Percentiles rank a stretch among this genome's conserved stretches.
Conservation (phyloP, 37 sponge, comb jelly and placozoan species). For the Tethya wilhelma region DNA sequence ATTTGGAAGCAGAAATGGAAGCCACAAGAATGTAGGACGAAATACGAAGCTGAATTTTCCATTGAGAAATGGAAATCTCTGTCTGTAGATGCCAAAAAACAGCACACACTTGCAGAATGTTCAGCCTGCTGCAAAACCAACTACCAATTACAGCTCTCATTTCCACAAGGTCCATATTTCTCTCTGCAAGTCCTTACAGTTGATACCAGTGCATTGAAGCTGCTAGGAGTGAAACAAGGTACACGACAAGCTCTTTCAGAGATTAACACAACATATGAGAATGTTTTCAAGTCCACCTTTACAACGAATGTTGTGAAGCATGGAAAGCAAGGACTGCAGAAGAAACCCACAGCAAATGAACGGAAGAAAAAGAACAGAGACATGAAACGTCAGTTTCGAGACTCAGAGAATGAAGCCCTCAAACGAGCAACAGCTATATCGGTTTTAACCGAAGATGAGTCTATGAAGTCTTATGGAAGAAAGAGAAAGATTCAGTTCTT, state of each 20-base stretch:
- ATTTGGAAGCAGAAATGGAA: background rate
- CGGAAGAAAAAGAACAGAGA: background rate
- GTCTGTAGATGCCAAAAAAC: background rate
- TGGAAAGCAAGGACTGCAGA: background rate
- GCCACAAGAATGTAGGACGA: background rate
- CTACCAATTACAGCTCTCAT: background rate
- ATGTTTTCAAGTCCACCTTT: background rate
- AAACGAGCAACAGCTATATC: background rate
- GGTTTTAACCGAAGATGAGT: background rate
- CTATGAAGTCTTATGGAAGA: background rate
- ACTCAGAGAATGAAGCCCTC: background rate
- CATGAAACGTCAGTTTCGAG: background rate
- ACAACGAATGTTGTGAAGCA: background rate
- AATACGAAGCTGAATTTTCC: background rate
- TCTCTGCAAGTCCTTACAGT: background rate
- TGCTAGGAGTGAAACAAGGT: background rate
- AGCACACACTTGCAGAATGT: background rate
- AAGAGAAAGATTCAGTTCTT: background rate
- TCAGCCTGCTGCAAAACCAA: background rate
- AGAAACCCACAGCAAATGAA: background rate
- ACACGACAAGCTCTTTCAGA: background rate
- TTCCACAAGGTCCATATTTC: background rate
- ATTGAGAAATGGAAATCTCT: background rate
- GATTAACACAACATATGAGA: background rate
- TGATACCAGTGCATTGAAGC: background rate